phyloP scores from a whole-genome alignment of 2,888 invertebrate genomes.

The Oscheius onirici region DNA sequence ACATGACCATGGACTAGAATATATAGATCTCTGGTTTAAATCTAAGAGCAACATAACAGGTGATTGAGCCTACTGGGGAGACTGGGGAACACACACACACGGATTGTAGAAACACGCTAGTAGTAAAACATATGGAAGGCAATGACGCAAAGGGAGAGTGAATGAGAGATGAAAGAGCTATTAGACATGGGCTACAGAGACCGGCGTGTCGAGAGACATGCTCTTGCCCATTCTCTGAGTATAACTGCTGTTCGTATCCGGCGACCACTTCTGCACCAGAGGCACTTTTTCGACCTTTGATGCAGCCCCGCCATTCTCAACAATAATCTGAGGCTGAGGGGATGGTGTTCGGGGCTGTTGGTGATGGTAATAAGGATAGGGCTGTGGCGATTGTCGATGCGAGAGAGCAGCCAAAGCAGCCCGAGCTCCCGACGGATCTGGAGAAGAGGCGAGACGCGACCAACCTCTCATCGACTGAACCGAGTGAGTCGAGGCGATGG shows the following conservation, averaged over 20 bases:
- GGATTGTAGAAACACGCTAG: not conserved
- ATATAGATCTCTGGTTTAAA: not conserved
- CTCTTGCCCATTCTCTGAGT: constrained; percentile 67
- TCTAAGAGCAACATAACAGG: not conserved
- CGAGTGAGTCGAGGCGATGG: constrained; percentile 95
- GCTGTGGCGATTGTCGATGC: constrained; percentile 65
- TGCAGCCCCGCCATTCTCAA: constrained; percentile 60
- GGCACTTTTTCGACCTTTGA: constrained; percentile 59
- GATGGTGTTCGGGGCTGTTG: constrained; percentile 63
- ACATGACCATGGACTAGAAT: not conserved
- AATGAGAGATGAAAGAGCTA: not conserved
- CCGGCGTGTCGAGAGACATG: constrained; percentile 68
- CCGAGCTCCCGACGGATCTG: constrained; percentile 48
- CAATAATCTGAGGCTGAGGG: constrained; percentile 61
- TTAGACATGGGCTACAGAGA: constrained; percentile 69
- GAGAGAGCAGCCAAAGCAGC: constrained; percentile 55
- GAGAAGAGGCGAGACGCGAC: constrained; percentile 46
- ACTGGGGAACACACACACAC: not conserved
- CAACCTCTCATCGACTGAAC: constrained; percentile 74
- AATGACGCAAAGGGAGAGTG: not conserved
- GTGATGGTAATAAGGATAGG: constrained; percentile 68
- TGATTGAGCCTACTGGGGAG: not conserved
- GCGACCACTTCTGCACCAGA: constrained; percentile 69
- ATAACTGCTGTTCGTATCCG: constrained; percentile 52
- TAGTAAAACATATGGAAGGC: not conserved